A percentile compares a stretch with the other conserved stretches of the same genome.
Conservation (phyloP, 2,113 vertebrate genomes). For the Periophthalmodon schlosseri region DNA sequence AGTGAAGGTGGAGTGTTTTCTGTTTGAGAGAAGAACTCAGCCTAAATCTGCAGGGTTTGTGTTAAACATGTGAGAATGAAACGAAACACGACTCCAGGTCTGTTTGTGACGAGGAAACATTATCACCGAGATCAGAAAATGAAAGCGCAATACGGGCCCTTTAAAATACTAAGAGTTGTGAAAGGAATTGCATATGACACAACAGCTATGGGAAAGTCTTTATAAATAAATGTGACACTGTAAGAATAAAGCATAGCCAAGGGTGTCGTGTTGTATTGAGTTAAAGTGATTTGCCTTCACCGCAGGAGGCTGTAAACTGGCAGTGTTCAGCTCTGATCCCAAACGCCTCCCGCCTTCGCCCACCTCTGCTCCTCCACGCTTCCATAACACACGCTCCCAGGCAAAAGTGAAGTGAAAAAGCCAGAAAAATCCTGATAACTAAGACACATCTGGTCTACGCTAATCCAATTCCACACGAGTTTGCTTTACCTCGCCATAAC, state of each 20-base stretch:
- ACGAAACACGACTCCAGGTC: too few species aligned
- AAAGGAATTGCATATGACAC: background rate
- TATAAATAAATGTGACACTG: slow-evolving; percentile 39
- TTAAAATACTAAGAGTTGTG: background rate
- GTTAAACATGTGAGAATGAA: too few species aligned
- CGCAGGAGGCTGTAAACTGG: slow-evolving; percentile 62
- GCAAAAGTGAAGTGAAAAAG: slow-evolving; percentile 28
- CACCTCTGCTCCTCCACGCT: slow-evolving; percentile 31
- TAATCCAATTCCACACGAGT: slow-evolving; percentile 76
- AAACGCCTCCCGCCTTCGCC: slow-evolving; percentile 52
- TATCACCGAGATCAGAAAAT: too few species aligned
- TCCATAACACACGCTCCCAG: slow-evolving; percentile 57
- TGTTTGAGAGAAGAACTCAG: too few species aligned
- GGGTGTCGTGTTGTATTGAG: slow-evolving; percentile 57
- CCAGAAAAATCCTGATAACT: slow-evolving; percentile 63
- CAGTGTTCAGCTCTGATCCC: slow-evolving; percentile 49
- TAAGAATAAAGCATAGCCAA: slow-evolving; percentile 11
- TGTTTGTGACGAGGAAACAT: too few species aligned
- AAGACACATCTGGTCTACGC: slow-evolving; percentile 74
- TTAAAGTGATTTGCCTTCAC: slow-evolving; percentile 68
- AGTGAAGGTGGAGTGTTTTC: too few species aligned
- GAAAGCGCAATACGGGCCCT: background rate
- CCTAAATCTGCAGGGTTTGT: too few species aligned
- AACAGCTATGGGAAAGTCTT: slow-evolving; percentile 13
- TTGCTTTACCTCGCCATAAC: slow-evolving; percentile 71